Conservation (phyloP, 2,113 vertebrate species). For the Grallaria varia region DNA sequence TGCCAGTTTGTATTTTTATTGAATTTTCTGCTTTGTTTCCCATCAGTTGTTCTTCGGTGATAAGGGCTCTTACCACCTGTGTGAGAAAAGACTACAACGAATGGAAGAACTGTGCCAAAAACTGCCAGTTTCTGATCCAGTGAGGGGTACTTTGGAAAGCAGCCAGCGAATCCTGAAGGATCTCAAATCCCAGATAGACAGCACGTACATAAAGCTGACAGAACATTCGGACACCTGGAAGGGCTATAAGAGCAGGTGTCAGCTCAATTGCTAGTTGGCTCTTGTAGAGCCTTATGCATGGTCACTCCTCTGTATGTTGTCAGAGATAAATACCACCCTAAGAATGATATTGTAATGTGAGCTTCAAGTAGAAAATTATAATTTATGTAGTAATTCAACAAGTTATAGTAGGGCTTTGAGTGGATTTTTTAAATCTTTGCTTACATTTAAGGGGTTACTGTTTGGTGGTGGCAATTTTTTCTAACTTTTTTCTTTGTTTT, state of each 20-base stretch:
- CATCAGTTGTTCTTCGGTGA: conserved; percentile 87
- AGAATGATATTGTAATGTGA: not conserved
- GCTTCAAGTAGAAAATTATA: not conserved
- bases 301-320: not conserved
- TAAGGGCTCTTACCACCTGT: conserved; percentile 80
- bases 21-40: conserved; percentile 8
- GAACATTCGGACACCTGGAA: conserved; percentile 89
- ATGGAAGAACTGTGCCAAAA: conserved; percentile 91
- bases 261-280: not conserved
- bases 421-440: not conserved
- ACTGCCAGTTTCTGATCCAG: conserved; percentile 83
- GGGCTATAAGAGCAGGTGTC: conserved; percentile 85
- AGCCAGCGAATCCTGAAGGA: conserved; percentile 77
- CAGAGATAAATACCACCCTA: not conserved
- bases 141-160: conserved; percentile 71
- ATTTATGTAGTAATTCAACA: not conserved
- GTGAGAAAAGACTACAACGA: conserved; percentile 85
- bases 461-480: not conserved
- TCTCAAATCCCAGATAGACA: conserved; percentile 78
- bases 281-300: not conserved
- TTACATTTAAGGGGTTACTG: not conserved
- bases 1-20: not conserved
- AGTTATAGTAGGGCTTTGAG: not conserved
- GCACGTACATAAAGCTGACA: conserved; percentile 76
- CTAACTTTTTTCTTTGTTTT: not conserved